Evolutionary conservation across 2,888 invertebrate genomes (phyloP), one percentile per base, ranked within the genome.

Genomic region (Parasteatoda lunata): DNA sequence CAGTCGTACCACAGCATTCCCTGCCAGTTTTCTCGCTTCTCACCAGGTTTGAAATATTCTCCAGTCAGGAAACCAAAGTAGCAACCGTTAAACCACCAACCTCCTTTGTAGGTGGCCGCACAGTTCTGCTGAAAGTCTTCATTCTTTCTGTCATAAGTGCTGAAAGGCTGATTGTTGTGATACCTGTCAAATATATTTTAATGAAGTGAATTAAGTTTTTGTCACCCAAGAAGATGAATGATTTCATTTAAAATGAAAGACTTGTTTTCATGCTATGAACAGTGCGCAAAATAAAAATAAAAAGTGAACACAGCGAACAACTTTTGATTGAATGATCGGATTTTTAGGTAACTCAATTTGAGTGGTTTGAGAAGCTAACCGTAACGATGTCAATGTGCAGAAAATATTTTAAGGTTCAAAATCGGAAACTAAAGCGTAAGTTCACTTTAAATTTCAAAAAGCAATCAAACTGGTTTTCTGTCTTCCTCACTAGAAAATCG

Each of bases 71-170:
- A 85, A 7, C 86, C 88, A 15, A 83, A 88, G 48, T 85, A 81
- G 72, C 94, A 94, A 93, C 93, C 93, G 90, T 93, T 93, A 90
- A 93, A 94, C 94, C 94, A 94, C 94, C 94, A 94, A 9, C 94
- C 94, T 45, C 93, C 93, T 1, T 93, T 93, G 91, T 93, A 94
- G 1, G 93, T 92, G 45, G 92, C 91, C 0, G 93, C 93, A 90
- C 94, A 94, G 30, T 93, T 93, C 47, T 92, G 72, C 11, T 75
- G 90, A 88, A 91, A 90, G 49, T 90, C 89, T 90, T 94, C 93
- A 90, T 93, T 93, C 59, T 92, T 93, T 6, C 91, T 90, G 90
- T 93, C 93, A 88, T 90, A 91, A 3, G 93, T 93, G 89, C 93
- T 93, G 92, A 94, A 92, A 89, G 91, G 90, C 88, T 92, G 92